Conservation (phyloP, 2,797 vertebrate genomes). For the Anas georgica region DNA sequence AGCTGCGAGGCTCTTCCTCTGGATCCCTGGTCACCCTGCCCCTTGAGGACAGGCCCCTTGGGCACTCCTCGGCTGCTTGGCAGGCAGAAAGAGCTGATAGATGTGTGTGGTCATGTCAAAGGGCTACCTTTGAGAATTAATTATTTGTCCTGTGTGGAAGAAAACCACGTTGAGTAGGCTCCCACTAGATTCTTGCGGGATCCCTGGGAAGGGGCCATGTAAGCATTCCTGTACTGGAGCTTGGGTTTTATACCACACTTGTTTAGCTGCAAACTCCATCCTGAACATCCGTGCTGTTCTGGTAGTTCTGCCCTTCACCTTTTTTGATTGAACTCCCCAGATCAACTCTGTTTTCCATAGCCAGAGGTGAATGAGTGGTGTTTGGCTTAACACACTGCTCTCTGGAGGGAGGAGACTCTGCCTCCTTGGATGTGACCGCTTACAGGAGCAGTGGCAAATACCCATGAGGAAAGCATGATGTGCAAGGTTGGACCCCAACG, state of each 20-base stretch:
- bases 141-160: neutral
- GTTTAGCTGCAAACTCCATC: rapidly evolving
- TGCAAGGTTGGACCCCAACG: too few species aligned
- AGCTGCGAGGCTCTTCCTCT: neutral
- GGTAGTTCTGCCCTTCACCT: neutral
- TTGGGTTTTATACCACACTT: neutral
- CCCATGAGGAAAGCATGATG: neutral
- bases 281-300: neutral
- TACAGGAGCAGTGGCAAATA: neutral
- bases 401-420: neutral
- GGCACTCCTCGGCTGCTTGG: neutral
- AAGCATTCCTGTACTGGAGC: rapidly evolving
- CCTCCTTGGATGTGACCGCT: neutral
- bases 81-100: neutral
- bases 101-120: neutral
- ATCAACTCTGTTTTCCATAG: neutral
- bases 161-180: neutral
- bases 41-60: neutral
- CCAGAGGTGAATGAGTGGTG: rapidly evolving
- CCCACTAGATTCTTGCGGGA: neutral
- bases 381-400: neutral
- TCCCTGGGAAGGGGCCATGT: neutral
- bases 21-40: neutral
- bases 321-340: neutral
- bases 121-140: neutral